Percentiles rank a stretch among this genome's conserved stretches.
Conservation (phyloP, 2,888 invertebrate genomes). For the Mythimna vitellina region DNA sequence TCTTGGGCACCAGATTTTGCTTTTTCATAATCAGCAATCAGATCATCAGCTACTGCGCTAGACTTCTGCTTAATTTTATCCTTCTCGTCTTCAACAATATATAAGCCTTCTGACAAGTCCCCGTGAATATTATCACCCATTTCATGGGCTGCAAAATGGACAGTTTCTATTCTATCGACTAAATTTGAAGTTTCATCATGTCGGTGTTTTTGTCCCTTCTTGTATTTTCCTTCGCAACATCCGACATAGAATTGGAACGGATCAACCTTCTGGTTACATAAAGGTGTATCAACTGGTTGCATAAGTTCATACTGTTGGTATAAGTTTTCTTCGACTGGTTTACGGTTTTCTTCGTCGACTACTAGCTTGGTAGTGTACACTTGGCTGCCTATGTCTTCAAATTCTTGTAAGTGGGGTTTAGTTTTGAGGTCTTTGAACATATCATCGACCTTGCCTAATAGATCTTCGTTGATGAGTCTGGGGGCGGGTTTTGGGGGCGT, state of each 20-base stretch:
- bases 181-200: constrained; percentile 86
- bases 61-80: constrained; percentile 80
- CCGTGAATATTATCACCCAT: constrained; percentile 76
- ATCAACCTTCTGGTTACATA: constrained; percentile 75
- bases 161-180: constrained; percentile 85
- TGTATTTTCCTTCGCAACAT: constrained; percentile 82
- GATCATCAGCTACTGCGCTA: constrained; percentile 73
- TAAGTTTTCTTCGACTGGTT: constrained; percentile 75
- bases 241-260: constrained; percentile 84
- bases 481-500: constrained; percentile 86
- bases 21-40: constrained; percentile 74
- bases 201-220: constrained; percentile 81
- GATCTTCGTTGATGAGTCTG: constrained; percentile 85
- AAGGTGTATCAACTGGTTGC: constrained; percentile 86
- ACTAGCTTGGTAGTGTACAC: constrained; percentile 85
- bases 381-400: constrained; percentile 79
- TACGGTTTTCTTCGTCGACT: constrained; percentile 81
- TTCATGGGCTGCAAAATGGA: constrained; percentile 83
- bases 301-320: constrained; percentile 85
- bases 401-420: constrained; percentile 80
- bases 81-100: constrained; percentile 80
- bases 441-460: constrained; percentile 88
- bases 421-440: constrained; percentile 86
- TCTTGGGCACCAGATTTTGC: constrained; percentile 72
- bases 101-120: constrained; percentile 76